Conservation (phyloP, 2,113 vertebrate genomes). For the Paradoxurus hermaphroditus region DNA sequence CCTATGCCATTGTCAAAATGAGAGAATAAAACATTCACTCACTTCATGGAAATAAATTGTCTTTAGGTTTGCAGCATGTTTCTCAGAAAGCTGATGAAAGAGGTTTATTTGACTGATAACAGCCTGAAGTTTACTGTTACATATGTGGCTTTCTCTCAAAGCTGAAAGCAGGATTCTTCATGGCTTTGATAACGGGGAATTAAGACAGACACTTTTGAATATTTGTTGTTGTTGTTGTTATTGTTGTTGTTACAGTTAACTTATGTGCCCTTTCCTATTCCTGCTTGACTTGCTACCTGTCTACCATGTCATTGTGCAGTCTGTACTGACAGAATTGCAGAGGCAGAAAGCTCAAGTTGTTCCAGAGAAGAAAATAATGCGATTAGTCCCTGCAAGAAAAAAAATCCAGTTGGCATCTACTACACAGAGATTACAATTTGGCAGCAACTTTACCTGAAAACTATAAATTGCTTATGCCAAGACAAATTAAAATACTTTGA, state of each 20-base stretch:
- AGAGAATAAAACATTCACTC: constrained; percentile 54
- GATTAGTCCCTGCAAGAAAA: neutral
- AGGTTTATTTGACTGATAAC: constrained; percentile 53
- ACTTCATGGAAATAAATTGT: constrained; percentile 41
- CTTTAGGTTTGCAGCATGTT: constrained; percentile 23
- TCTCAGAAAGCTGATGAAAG: constrained; percentile 56
- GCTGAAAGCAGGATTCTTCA: neutral
- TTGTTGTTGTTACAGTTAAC: constrained; percentile 34
- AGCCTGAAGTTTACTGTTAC: constrained; percentile 19
- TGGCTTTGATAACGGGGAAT: constrained; percentile 26
- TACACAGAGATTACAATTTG: neutral
- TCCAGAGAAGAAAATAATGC: neutral
- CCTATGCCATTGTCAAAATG: constrained; percentile 41
- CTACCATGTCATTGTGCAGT: neutral
- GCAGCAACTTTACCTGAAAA: neutral
- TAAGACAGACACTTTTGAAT: constrained; percentile 18
- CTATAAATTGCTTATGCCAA: neutral
- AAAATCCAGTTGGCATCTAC: neutral
- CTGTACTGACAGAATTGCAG: constrained; percentile 21
- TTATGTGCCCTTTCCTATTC: neutral
- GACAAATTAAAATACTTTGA: neutral
- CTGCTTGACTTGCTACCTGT: constrained; percentile 33
- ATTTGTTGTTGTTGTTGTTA: neutral
- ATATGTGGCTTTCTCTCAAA: constrained; percentile 19
- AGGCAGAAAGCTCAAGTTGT: constrained; percentile 5